Percentiles rank a stretch among this genome's conserved stretches.
Conservation (phyloP, 2,113 vertebrate genomes). For the Ictalurus punctatus region DNA sequence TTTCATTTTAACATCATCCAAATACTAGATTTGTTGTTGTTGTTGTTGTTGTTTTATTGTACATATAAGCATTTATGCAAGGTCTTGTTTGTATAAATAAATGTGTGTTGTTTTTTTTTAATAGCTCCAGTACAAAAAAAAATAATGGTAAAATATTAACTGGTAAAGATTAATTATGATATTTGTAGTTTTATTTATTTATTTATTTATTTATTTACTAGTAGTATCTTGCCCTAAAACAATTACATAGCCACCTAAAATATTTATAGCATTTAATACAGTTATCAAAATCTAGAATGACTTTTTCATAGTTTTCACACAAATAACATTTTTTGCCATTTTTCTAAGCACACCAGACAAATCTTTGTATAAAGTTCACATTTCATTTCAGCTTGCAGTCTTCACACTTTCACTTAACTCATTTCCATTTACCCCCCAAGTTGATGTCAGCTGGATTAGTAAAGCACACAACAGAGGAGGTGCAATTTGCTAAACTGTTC, state of each 20-base stretch:
- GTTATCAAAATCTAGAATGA: neutral
- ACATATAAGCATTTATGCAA: neutral
- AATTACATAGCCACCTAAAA: neutral
- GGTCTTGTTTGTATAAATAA: neutral
- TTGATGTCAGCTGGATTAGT: slow-evolving; percentile 9
- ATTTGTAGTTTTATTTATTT: neutral
- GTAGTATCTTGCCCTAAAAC: neutral
- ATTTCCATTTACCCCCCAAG: neutral
- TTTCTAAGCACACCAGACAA: neutral
- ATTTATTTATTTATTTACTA: no score
- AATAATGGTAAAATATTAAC: neutral
- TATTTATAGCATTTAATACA: neutral
- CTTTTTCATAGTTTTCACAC: neutral
- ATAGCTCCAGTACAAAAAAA: neutral
- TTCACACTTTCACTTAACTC: slow-evolving; percentile 5
- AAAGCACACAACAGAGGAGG: neutral
- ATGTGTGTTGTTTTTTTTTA: neutral
- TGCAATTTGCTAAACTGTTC: slow-evolving; percentile 12
- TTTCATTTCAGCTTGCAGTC: neutral
- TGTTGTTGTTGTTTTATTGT: neutral
- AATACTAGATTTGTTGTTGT: neutral
- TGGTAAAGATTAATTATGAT: neutral
- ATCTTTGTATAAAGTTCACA: neutral
- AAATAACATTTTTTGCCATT: neutral
- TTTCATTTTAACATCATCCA: neutral